Base-by-base conservation (phyloP, 2,797 vertebrate genomes). In the Limosa lapponica region DNA sequence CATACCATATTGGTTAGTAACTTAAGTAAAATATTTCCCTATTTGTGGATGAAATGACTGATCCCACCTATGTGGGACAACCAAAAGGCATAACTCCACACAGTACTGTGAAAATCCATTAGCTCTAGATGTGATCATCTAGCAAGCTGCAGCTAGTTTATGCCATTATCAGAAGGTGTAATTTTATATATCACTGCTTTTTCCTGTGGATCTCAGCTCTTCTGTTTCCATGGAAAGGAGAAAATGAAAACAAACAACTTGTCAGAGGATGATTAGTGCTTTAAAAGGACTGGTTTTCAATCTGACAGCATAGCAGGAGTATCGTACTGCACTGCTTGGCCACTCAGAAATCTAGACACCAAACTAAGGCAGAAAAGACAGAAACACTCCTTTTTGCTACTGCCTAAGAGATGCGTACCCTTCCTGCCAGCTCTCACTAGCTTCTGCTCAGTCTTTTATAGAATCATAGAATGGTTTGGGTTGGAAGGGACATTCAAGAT, bases 301-400 rank as follows among this genome's bases (percentile, higher is more conserved):
- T 11, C 37, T 24, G 5, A 57, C 6, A 72, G 44, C 7, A 0
- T 3, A 58, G 30, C 27, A 14, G 22, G 37, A 34, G 3, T 4
- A 46, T 46, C 27, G 27, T 8, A 14, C 11, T 32, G 52, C 36
- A 23, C 65, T 41, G 54, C 41, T 24, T 48, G 58, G 37, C 6
- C 25, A 3, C 57, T 39, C 14, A 3, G 65, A 80, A 51, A 67
- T 23, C 15, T 6, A 55, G 51, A 73, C 13, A 30, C 5, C 34
- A 17, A 57, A 24, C 7, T 10, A 37, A n/a, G 52, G 17, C 14
- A 44, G 30, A 19, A 46, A 54, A 25, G 37, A 62, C 36, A 59
- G 16, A 48, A 81, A 70, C 7, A 6, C 5, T 43, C 8, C 12
- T 30, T 54, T 46, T 52, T 65, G 41, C 34, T 49, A 5, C 46